Percentiles rank a stretch among this genome's conserved stretches.
Evolutionary conservation across 1,140 invertebrate genomes (phyloP).

Genomic region (Dreissena polymorpha): DNA sequence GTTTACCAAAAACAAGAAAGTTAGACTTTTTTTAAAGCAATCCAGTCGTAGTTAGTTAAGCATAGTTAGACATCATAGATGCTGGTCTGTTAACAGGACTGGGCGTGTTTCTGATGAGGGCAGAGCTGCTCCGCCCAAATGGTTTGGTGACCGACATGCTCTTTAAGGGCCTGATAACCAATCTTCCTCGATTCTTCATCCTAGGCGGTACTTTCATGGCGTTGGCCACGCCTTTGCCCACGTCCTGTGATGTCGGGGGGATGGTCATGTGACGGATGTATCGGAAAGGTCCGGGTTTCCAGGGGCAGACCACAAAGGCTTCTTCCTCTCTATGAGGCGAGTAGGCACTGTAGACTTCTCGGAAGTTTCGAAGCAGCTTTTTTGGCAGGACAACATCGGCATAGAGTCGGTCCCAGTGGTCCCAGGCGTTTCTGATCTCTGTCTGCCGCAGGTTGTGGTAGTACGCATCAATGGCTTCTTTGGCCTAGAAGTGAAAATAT

Average conservation of each 20-base stretch:
- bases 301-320: slow-evolving; percentile 64
- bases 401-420: slow-evolving; percentile 67
- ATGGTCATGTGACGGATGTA: slow-evolving; percentile 31
- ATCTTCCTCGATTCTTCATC: too few species aligned
- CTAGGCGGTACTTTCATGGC: too few species aligned
- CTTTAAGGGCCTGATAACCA: too few species aligned
- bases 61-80: too few species aligned
- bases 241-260: background rate
- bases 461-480: slow-evolving; percentile 58
- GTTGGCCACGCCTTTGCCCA: too few species aligned
- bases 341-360: slow-evolving; percentile 62
- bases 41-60: too few species aligned
- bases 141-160: too few species aligned
- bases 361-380: slow-evolving; percentile 59
- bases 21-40: too few species aligned
- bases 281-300: slow-evolving; percentile 60
- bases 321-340: slow-evolving; percentile 66
- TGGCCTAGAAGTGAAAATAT: slow-evolving; percentile 38
- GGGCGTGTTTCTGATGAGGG: background rate
- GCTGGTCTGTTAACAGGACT: background rate
- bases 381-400: slow-evolving; percentile 56
- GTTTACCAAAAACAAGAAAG: too few species aligned
- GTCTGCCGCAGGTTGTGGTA: slow-evolving; percentile 61
- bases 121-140: background rate
- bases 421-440: slow-evolving; percentile 53